Evolutionary conservation across 2,113 vertebrate species (phyloP), one percentile per base, ranked within the genome.

Genomic region (Gadus chalcogrammus): DNA sequence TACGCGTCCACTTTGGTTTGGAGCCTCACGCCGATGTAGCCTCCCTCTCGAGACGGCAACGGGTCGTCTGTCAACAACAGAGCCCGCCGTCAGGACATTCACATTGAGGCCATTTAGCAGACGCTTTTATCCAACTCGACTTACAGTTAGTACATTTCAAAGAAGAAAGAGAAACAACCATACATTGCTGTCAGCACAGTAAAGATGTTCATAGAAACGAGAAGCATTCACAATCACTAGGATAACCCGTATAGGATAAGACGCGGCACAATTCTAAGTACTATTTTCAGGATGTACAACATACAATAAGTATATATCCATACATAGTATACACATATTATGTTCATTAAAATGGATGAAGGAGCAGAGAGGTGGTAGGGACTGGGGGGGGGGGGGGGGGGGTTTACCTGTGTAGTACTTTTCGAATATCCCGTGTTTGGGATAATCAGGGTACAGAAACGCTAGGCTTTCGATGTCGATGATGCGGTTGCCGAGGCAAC

Each of bases 401-500:
- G 9, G 0, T 92, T 91, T 90, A 95, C 97, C 95, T 89, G 95
- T 93, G 79, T 93, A 98, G 87, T 93, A 95, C 58, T 92, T 95
- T 70, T 90, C 90, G 38, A 98, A 99, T 0, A 92, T 93, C 0
- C 97, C 93, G 20, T 94, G 87, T 87, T 98, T 99, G 48, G 90
- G 86, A 65, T 48, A 88, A 5, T 91, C 89, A 35, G 94, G 94
- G 85, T 96, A 97, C 55, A 99, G 91, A 65, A 90, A 86, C 5
- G 88, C 91, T 53, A 99, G 93, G 82, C 94, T 89, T 42, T 22
- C 83, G 38, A 99, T 94, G 82, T 99, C 96, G 1, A 91, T 91
- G 83, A 99, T 95, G 18, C 95, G 93, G 82, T 98, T 95, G 0
- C 94, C 97, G 0, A 99, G 93, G 27, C 93, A 93, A 1, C 93